Base-by-base conservation (phyloP, 1,140 invertebrate species). In the Geopemphigus sp. region DNA sequence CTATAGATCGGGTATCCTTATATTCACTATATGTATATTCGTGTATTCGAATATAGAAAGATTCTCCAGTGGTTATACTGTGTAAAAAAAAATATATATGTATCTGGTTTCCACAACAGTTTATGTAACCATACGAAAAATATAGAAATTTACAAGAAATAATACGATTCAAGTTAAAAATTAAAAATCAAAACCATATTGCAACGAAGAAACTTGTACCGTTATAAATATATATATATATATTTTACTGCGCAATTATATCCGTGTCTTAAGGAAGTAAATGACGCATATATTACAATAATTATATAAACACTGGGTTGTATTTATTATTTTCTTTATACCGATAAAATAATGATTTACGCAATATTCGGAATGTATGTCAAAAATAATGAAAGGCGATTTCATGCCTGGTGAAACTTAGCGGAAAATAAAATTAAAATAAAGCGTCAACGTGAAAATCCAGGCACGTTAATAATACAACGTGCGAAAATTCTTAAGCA, bases 371-470 rank as follows among this genome's bases (percentile, higher is more conserved):
- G 39, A 78, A 63, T 78, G 57, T 78, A 61, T 78, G 74, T 78
- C 57, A 29, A 61, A 76, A 76, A 76, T 76, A 47, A 76, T 76
- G 54, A 76, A 76, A 78, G 45, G 56, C 24, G 39, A 78, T 78
- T 78, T 78, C 74, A 78, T 78, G 74, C 74, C 57, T 78, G 22
- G 24, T 63, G 74, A 63, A 78, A 22, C 56, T 63, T 63, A 50
- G 45, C 57, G 50, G n/a, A 61, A 63, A 59, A 74, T 59, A 57
- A 5, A 39, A 22, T 6, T 22, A 22, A 22, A 57, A 45, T 1
- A 61, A 32, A 61, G 47, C 39, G 59, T 1, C 8, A n/a, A 63
- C 24, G 57, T 24, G 22, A 76, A 57, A 72, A 72, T 72, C 1
- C 50, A 29, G 26, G 2, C 0, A 72, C 19, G 29, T n/a, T 54